Base-by-base conservation (phyloP, 2,888 invertebrate genomes). In the Philopedon plagiatum region DNA sequence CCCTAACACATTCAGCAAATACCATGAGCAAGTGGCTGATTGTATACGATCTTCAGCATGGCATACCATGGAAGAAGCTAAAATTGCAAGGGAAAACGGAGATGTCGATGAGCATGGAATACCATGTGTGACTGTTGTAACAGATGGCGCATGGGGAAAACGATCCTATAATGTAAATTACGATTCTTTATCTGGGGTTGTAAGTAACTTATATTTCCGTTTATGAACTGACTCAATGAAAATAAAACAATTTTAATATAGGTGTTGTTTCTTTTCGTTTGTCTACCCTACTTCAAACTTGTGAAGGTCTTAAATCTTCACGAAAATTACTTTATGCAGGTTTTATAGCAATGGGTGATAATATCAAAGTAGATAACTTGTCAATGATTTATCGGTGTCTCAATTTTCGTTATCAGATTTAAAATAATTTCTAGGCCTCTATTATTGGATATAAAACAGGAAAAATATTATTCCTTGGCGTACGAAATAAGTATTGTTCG, bases 141-240 rank as follows among this genome's bases (percentile, higher is more conserved):
- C n/a, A n/a, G n/a, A n/a, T n/a, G n/a, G n/a, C n/a, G n/a, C n/a
- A n/a, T n/a, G n/a, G n/a, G n/a, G n/a, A n/a, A 78, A 80, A 71
- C 49, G 79, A 21, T 79, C 78, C 5, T 78, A 80, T 56, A 64
- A 62, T 39, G 54, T 56, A 1, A 72, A 71, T 41, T 77, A 71
- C 44, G 63, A 73, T 84, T 84, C 81, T 81, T 86, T 57, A 11
- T 76, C 77, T 15, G 77, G 76, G 8, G 76, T 76, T 54, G 46
- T 46, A 46, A 15, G 46, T 21, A 46, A 2, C n/a, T 37, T 37
- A 11, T 5, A 26, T 26, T 26, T 26, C 26, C 3, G 7, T 26
- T 26, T 26, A 26, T n/a, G n/a, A n/a, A n/a, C n/a, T n/a, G n/a
- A n/a, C n/a, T n/a, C n/a, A n/a, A n/a, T n/a, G n/a, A n/a, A n/a